Conservation (phyloP, 2,113 vertebrate species). For the Labeo catla region DNA sequence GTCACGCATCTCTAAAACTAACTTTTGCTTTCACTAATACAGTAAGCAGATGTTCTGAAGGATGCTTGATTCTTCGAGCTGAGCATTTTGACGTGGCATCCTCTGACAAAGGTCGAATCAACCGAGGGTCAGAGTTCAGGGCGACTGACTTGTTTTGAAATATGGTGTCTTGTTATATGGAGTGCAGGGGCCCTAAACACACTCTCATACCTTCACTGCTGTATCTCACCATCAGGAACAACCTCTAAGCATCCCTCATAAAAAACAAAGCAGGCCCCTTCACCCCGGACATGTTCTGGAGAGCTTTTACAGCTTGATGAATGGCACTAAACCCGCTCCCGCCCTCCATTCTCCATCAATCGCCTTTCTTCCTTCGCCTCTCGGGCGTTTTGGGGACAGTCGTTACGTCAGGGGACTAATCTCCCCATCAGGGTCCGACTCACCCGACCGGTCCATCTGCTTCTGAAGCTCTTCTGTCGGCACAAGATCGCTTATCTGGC, state of each 20-base stretch:
- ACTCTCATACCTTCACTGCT: not conserved
- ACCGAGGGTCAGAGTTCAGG: conserved; percentile 2
- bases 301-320: conserved; percentile 26
- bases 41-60: conserved; percentile 14
- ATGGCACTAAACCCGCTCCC: not conserved
- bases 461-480: not conserved
- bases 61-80: not conserved
- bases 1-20: not conserved
- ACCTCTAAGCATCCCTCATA: not conserved
- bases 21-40: not conserved
- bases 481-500: conserved; percentile 37
- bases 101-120: not conserved
- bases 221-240: conserved; percentile 28
- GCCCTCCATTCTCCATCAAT: conserved; percentile 2
- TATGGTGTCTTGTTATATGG: not conserved
- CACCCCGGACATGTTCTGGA: not conserved
- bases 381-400: not conserved
- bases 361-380: not conserved
- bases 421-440: not conserved
- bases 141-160: not conserved
- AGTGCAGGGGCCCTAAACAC: not conserved
- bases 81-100: not conserved
- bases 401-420: conserved; percentile 29
- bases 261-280: not conserved
- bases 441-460: not conserved